Evolutionary conservation across 1,140 invertebrate species (phyloP), one percentile per base, ranked within the genome.

Genomic region (Cyphomyrmex costatus): DNA sequence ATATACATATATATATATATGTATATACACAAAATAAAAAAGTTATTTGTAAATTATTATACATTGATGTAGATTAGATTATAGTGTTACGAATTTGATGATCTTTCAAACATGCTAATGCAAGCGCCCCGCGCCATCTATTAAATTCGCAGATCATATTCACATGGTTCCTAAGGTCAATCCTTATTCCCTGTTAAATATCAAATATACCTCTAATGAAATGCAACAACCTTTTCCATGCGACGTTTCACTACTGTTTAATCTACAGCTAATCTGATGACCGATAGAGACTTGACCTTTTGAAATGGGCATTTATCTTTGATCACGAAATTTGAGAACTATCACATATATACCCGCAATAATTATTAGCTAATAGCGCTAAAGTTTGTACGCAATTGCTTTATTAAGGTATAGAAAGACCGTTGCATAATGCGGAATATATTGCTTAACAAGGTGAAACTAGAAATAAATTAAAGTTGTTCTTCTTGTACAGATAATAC

Each of bases 261-360:
- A 79, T 53, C 42, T 79, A 51, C 56, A 51, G 42, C 30, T 27
- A 16, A 68, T 79, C n/a, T 66, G 36, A 46, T 61, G 58, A 33
- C 42, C 42, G 60, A 68, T 66, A 66, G 27, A 79, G 19, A 51
- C 12, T 4, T 66, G 77, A 79, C 42, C 77, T 79, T 79, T 79
- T 4, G 8, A 66, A 51, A 12, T 16, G n/a, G 30, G 24, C 21
- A 68, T 58, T 79, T 79, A 79, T 79, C 30, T 79, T 24, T n/a
- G 16, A 77, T 61, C 74, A 42, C n/a, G 46, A 79, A 79, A 79
- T 79, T 79, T 68, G 30, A 79, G 36, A 79, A 66, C 30, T 66
- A 1, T 24, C 7, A 4, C 46, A 24, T 66, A 68, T 1, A 42
- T 42, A 53, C 27, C n/a, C n/a, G 30, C 61, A 79, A 49, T 79